These are phyloP conservation scores for Rhipidura dahli DNA, from an alignment of 2,113 vertebrate genomes.

Conservation along the genomic window DNA sequence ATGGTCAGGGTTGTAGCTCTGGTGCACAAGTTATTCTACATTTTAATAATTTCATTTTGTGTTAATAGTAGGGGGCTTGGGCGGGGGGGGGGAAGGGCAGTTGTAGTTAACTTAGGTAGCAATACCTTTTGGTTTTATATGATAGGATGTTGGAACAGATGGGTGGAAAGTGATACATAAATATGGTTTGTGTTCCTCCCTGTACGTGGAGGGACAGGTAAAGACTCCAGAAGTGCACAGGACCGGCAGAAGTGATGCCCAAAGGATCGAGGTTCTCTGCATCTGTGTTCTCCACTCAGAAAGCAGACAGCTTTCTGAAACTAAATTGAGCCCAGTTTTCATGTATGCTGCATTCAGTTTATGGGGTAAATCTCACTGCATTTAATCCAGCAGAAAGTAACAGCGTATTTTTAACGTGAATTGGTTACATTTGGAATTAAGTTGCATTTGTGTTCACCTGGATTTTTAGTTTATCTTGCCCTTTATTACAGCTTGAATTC, in stretches of 20 bases:
- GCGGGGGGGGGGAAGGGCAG: no score
- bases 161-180: background rate
- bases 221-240: no score
- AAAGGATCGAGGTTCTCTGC: background rate
- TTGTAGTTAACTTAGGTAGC: background rate
- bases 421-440: background rate
- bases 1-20: background rate
- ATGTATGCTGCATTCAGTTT: rapidly evolving
- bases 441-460: background rate
- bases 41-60: background rate
- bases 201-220: background rate
- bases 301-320: background rate
- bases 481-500: background rate
- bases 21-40: background rate
- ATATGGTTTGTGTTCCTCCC: background rate
- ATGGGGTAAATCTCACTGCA: rapidly evolving
- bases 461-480: background rate
- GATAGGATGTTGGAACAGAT: background rate
- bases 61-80: background rate
- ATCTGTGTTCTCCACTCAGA: background rate
- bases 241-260: background rate
- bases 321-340: background rate
- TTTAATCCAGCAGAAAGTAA: background rate
- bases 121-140: background rate
- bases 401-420: background rate